Evolutionary conservation across 2,888 invertebrate genomes (phyloP).

Genomic region (Gortyna flavago): DNA sequence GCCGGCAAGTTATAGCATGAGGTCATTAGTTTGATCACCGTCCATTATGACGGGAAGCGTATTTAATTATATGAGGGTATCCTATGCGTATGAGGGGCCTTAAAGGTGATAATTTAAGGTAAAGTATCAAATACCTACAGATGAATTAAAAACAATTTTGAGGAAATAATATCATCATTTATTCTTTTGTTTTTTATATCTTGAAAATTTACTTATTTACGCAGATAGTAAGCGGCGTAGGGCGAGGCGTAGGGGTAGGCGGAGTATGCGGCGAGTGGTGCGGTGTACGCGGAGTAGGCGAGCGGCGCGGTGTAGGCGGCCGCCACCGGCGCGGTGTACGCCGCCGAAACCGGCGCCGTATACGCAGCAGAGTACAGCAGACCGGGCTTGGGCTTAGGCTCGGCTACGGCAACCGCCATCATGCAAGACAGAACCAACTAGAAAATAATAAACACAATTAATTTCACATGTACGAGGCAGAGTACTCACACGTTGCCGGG

Average conservation of each 20-base stretch:
- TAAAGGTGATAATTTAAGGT: not conserved
- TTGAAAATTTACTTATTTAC: constrained; percentile 3
- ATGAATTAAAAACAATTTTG: constrained; percentile 8
- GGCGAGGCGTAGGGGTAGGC: constrained; percentile 75
- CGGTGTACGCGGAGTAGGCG: constrained; percentile 78
- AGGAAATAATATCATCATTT: constrained; percentile 8
- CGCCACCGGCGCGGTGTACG: constrained; percentile 82
- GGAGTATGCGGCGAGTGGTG: constrained; percentile 74
- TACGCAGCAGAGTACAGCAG: constrained; percentile 71
- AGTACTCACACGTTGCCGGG: constrained; percentile 70
- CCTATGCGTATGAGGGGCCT: no score
- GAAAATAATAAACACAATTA: constrained; percentile 48
- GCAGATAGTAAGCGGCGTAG: constrained; percentile 73
- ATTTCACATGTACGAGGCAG: constrained; percentile 60
- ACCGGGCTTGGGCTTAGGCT: constrained; percentile 69
- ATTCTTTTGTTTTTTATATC: constrained; percentile 17
- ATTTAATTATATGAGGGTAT: not conserved
- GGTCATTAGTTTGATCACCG: no score
- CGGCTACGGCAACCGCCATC: constrained; percentile 71
- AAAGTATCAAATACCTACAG: not conserved
- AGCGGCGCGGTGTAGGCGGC: constrained; percentile 84
- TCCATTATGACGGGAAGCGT: not conserved
- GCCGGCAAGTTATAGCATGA: not conserved
- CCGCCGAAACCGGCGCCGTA: constrained; percentile 80
- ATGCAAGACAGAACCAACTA: constrained; percentile 82